Conservation (phyloP, 2,888 invertebrate genomes). For the Galeruca laticollis region DNA sequence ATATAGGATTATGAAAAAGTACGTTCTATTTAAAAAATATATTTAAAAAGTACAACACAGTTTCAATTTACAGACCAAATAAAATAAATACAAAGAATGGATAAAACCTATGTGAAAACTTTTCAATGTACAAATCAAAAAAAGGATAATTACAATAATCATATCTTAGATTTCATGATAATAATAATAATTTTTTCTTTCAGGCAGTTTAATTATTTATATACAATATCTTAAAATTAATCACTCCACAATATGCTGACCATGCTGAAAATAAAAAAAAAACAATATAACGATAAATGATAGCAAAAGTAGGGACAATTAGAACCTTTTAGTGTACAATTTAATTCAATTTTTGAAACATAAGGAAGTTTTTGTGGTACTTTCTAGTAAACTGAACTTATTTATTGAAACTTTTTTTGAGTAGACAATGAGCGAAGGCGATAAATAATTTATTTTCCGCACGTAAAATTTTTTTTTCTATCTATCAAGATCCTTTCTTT, state of each 20-base stretch:
- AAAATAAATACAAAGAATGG: conserved; percentile 54
- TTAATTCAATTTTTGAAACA: too few relatives aligned
- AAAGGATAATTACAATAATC: conserved; percentile 43
- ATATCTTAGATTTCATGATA: conserved; percentile 33
- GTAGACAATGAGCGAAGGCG: too few relatives aligned
- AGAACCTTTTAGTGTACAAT: too few relatives aligned
- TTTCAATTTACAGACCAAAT: conserved; percentile 51
- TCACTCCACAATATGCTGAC: conserved; percentile 8
- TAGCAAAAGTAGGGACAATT: background rate
- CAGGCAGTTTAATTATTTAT: conserved; percentile 45
- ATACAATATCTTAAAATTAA: conserved; percentile 40
- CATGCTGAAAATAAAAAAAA: conserved; percentile 23
- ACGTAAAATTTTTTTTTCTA: too few relatives aligned
- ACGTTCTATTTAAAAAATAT: conserved; percentile 49
- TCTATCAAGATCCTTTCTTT: too few relatives aligned
- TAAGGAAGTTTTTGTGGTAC: too few relatives aligned
- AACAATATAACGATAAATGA: background rate
- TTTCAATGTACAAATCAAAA: conserved; percentile 51
- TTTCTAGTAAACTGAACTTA: too few relatives aligned
- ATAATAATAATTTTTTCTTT: conserved; percentile 26
- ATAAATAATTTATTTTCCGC: too few relatives aligned
- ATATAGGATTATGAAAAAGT: conserved; percentile 10
- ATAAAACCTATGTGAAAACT: conserved; percentile 47
- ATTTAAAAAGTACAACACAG: conserved; percentile 51
- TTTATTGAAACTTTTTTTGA: too few relatives aligned